phyloP scores from a whole-genome alignment of 35 echinoderm and acorn worm species.

The Lytechinus pictus region DNA sequence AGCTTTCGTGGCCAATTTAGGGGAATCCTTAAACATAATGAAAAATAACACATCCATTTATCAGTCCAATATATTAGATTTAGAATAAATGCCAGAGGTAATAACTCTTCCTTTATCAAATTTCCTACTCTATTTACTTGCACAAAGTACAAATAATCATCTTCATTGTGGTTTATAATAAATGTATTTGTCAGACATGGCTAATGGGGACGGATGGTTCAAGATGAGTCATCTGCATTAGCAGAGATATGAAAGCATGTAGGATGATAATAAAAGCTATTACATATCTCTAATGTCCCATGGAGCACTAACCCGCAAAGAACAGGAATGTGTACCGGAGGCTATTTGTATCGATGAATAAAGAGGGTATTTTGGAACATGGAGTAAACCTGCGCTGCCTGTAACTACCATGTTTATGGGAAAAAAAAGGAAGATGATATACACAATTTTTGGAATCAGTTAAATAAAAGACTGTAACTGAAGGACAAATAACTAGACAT shows the following conservation, averaged over 20 bases:
- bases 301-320: not conserved
- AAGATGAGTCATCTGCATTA: not conserved
- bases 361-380: too few species aligned
- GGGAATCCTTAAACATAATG: not conserved
- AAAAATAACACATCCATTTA: not conserved
- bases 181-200: not conserved
- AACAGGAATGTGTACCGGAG: not conserved
- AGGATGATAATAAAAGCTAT: not conserved
- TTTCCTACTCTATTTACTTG: not conserved
- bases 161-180: not conserved
- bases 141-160: not conserved
- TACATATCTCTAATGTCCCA: constrained; percentile 11
- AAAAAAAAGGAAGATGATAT: too few species aligned
- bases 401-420: too few species aligned
- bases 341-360: too few species aligned
- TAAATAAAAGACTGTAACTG: too few species aligned
- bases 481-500: too few species aligned
- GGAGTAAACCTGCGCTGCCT: too few species aligned
- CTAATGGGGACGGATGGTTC: not conserved
- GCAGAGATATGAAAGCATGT: not conserved
- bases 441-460: too few species aligned
- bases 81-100: not conserved
- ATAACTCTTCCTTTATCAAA: not conserved
- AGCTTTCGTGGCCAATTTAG: not conserved
- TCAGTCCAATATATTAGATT: not conserved